Conservation (phyloP, 2,113 vertebrate species). For the Microtus ochrogaster region DNA sequence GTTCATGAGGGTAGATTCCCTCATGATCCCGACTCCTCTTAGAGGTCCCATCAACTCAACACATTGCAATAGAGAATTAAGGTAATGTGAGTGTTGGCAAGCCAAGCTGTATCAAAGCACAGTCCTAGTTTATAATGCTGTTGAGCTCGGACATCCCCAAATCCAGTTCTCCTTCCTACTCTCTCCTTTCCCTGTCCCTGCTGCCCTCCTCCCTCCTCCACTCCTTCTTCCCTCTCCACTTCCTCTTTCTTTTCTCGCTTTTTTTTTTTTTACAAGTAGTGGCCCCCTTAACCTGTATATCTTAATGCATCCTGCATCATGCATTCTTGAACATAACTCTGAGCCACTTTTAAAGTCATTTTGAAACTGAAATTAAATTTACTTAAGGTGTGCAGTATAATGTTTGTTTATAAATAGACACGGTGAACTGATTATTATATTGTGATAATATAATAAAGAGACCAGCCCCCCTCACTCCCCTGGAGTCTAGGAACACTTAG, state of each 20-base stretch:
- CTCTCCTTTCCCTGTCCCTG: not conserved
- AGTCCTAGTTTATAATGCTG: not conserved
- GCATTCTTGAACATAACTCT: not conserved
- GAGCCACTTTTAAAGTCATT: not conserved
- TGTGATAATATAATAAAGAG: too few species aligned
- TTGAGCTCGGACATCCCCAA: too few species aligned
- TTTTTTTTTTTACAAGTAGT: not conserved
- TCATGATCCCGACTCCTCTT: not conserved
- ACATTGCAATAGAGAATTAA: not conserved
- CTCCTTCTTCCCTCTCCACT: too few species aligned
- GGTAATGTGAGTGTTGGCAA: not conserved
- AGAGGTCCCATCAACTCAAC: not conserved
- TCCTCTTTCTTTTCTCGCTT: not conserved
- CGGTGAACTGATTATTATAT: not conserved
- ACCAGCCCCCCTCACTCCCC: too few species aligned
- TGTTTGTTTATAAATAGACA: not conserved
- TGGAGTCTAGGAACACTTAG: too few species aligned
- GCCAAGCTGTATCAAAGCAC: not conserved
- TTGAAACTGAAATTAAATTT: not conserved
- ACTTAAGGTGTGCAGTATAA: not conserved
- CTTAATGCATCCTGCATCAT: not conserved
- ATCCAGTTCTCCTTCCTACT: not conserved
- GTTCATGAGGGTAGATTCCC: not conserved
- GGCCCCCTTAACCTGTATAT: not conserved
- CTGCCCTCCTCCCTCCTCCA: not conserved